phyloP scores from a whole-genome alignment of 2,797 vertebrate species.

The Sphenodon punctatus region DNA sequence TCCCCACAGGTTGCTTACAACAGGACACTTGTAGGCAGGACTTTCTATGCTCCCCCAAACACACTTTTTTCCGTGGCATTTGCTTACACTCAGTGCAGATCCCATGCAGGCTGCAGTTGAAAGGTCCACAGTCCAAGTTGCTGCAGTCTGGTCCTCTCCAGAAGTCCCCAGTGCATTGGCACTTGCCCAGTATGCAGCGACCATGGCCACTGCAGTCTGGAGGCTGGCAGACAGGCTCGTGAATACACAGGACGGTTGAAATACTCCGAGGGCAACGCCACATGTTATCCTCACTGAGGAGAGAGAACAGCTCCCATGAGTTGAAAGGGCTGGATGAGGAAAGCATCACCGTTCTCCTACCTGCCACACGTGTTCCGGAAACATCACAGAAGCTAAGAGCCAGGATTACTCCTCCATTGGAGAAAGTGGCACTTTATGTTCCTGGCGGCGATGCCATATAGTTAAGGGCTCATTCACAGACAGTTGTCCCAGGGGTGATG shows the following conservation, averaged over 20 bases:
- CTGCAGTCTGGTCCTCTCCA: conserved; percentile 80
- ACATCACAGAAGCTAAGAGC: background rate
- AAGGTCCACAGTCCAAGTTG: conserved; percentile 77
- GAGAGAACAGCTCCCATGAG: background rate
- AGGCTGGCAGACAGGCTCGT: conserved; percentile 78
- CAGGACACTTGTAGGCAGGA: background rate
- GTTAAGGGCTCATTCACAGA: too few relatives aligned
- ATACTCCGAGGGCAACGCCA: conserved; percentile 88
- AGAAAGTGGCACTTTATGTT: too few relatives aligned
- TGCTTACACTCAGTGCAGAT: conserved; percentile 82
- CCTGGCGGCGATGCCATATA: too few relatives aligned
- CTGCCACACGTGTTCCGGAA: background rate
- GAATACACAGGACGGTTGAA: conserved; percentile 89
- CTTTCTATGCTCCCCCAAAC: rapidly evolving
- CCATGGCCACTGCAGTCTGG: conserved; percentile 83
- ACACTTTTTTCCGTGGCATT: rapidly evolving
- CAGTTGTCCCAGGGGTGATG: too few relatives aligned
- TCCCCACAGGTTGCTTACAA: background rate
- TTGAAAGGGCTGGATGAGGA: too few relatives aligned
- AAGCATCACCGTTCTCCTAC: background rate
- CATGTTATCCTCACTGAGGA: conserved; percentile 69
- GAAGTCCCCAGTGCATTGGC: conserved; percentile 73
- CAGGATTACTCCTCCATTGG: too few relatives aligned
- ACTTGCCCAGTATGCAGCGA: conserved; percentile 79
- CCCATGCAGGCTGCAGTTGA: conserved; percentile 80